Base-by-base conservation (phyloP, 2,113 vertebrate genomes). In the Cromileptes altivelis region DNA sequence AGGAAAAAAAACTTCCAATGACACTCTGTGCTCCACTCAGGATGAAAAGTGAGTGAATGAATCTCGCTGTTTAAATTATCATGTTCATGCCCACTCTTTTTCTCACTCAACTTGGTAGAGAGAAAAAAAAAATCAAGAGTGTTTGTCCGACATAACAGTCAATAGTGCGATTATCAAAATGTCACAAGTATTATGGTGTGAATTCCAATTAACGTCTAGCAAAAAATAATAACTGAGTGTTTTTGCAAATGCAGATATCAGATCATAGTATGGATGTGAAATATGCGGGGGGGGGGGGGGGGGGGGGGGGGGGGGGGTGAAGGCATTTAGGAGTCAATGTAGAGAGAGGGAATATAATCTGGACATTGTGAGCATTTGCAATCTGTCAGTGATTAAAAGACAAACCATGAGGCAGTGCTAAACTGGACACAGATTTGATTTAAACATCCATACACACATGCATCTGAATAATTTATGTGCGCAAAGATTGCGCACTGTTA, bases 21-120 rank as follows among this genome's bases (percentile, higher is more conserved):
- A 88, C 91, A 91, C 91, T 85, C 65, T 77, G 86, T 87, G 84
- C 85, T 90, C 40, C 83, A 75, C 84, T 90, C 81, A 75, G 85
- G 89, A 89, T 86, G 86, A 91, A 93, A 91, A 94, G 89, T 93
- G 93, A 93, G 78, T 90, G 93, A 92, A 92, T 91, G 82, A 80
- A 91, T 94, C 92, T 94, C 94, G 85, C 93, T 94, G 94, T 94
- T 94, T 95, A 93, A 95, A 95, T 95, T 95, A 95, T 91, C 94
- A 87, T 93, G 88, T 92, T 87, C 85, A 60, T 91, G 93, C 94
- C 94, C 93, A 95, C 94, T 95, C 94, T 79, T 94, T 94, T 95
- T 95, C 94, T 94, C 94, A 94, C 94, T 94, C 88, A 93, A 94
- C 90, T 94, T 92, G 93, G 83, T 85, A 80, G 42, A 45, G 42